phyloP scores from a whole-genome alignment of 2,797 vertebrate species.

The Psittacula derbiana region DNA sequence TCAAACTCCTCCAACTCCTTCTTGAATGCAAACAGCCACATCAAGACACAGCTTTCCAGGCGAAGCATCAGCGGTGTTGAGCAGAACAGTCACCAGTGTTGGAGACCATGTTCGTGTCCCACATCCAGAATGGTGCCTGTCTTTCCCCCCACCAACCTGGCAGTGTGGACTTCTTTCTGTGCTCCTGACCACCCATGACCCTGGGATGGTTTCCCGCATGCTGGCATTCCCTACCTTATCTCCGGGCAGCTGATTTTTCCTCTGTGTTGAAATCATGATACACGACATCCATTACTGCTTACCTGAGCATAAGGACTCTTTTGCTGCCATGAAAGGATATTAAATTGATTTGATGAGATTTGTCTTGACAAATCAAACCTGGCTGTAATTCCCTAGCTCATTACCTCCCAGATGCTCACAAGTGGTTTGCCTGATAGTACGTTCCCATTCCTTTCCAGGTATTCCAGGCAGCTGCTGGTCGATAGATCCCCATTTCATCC shows the following conservation, averaged over 20 bases:
- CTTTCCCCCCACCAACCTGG: not conserved
- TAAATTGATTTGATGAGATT: conserved; percentile 37
- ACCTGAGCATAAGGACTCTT: not conserved
- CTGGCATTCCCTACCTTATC: not conserved
- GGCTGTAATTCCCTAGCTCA: conserved; percentile 21
- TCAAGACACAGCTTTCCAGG: not conserved
- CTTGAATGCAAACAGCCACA: not conserved
- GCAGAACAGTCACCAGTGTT: not conserved
- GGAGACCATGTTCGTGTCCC: rapidly evolving
- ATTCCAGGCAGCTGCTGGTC: not conserved
- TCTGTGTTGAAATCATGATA: not conserved
- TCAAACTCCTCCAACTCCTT: not conserved
- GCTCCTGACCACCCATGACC: rapidly evolving
- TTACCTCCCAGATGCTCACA: conserved; percentile 37
- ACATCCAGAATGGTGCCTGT: rapidly evolving
- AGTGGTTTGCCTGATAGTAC: not conserved
- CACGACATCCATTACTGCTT: not conserved
- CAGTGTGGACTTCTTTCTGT: not conserved
- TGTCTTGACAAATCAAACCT: conserved; percentile 51
- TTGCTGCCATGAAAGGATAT: not conserved
- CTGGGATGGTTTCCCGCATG: not conserved
- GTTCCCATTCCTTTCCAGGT: not conserved
- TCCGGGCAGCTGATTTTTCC: not conserved
- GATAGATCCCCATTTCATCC: not conserved
- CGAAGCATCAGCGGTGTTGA: not conserved